These are phyloP conservation scores for Onthophagus taurus DNA, from an alignment of 1,140 invertebrate species.

Conservation along the genomic window DNA sequence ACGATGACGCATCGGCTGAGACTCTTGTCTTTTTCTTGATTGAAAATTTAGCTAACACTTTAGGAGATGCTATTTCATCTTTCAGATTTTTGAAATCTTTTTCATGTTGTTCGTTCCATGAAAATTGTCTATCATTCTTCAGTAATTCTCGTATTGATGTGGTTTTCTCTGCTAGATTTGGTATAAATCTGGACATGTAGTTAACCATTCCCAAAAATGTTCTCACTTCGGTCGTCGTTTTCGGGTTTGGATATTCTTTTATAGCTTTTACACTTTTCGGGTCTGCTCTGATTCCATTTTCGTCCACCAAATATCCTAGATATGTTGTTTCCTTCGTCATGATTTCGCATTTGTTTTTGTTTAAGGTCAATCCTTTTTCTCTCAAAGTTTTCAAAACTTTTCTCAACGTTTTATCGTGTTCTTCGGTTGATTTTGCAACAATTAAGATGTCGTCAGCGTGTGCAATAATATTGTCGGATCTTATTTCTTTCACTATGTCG, in stretches of 20 bases:
- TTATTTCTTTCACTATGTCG: not conserved
- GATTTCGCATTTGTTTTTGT: conserved; percentile 12
- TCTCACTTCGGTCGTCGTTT: conserved; percentile 23
- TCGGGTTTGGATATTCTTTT: conserved; percentile 20
- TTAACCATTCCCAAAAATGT: conserved; percentile 32
- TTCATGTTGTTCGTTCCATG: not conserved
- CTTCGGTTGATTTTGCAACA: not conserved
- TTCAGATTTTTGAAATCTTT: not conserved
- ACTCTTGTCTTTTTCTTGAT: not conserved
- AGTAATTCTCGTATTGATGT: not conserved
- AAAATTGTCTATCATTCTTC: not conserved
- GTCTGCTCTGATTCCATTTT: not conserved
- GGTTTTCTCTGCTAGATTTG: conserved; percentile 4
- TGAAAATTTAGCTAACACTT: not conserved
- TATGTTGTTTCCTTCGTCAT: not conserved
- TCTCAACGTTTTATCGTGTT: conserved; percentile 3
- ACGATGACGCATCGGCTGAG: not conserved
- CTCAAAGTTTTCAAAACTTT: conserved; percentile 9
- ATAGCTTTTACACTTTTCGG: conserved; percentile 25
- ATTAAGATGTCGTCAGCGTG: conserved; percentile 2
- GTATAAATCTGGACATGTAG: conserved; percentile 32
- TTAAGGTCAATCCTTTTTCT: conserved; percentile 6
- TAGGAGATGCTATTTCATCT: not conserved
- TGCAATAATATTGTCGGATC: not conserved
- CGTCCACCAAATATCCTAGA: conserved; percentile 5